Conservation (phyloP, 1,140 invertebrate species). For the Hyphantria cunea region DNA sequence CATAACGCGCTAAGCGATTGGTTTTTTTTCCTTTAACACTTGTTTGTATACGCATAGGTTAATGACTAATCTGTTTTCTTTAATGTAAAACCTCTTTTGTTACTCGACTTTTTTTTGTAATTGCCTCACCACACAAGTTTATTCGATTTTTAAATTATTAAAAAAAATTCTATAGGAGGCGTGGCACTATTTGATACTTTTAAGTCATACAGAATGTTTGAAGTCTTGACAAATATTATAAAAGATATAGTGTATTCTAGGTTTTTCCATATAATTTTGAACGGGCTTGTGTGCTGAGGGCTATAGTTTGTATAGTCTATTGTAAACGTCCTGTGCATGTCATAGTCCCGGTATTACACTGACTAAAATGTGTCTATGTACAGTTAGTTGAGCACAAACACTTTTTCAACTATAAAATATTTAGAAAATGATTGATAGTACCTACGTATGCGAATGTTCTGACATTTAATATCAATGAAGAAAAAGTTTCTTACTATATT, state of each 20-base stretch:
- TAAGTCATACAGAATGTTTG: too few species aligned
- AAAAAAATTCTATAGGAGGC: too few species aligned
- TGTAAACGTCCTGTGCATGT: constrained; percentile 66
- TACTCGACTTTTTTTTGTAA: constrained; percentile 39
- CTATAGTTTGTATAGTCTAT: constrained; percentile 44
- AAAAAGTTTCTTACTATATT: too few species aligned
- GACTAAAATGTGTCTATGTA: constrained; percentile 58
- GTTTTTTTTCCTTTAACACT: constrained; percentile 77
- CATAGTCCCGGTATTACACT: constrained; percentile 47
- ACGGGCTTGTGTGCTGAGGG: constrained; percentile 34
- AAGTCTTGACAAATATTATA: too few species aligned
- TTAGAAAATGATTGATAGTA: too few species aligned
- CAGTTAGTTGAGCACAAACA: constrained; percentile 47
- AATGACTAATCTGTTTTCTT: constrained; percentile 64
- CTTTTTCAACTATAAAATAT: neutral
- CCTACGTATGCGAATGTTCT: too few species aligned
- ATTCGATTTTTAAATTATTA: too few species aligned
- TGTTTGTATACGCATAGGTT: constrained; percentile 74
- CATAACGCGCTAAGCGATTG: constrained; percentile 71
- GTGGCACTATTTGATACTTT: too few species aligned
- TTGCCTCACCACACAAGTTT: constrained; percentile 32
- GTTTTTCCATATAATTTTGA: neutral
- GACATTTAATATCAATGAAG: too few species aligned
- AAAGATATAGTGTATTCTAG: too few species aligned
- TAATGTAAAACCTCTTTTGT: constrained; percentile 48